Base-by-base conservation (phyloP, 2,888 invertebrate species). In the Acanthosoma haemorrhoidale region DNA sequence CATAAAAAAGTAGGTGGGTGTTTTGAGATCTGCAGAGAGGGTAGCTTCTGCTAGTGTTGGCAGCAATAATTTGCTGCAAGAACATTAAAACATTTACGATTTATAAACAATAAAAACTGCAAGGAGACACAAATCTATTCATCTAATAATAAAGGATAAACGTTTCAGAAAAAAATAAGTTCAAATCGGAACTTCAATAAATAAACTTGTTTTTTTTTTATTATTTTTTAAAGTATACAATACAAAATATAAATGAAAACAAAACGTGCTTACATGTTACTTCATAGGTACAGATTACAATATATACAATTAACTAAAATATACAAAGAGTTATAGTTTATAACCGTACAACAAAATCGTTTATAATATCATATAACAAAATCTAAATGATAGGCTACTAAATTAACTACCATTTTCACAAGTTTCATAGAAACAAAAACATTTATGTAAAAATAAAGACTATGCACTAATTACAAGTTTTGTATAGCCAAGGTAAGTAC, bases 371-470 rank as follows among this genome's bases (percentile, higher is more conserved):
- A n/a, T n/a, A n/a, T 51, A 51, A 51, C 51, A 51, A 51, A 51
- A 51, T 51, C 21, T 25, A 51, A 51, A 51, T 51, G 29, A 51
- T 25, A 51, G 51, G 51, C 51, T 51, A 51, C 21, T 51, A n/a
- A 51, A 25, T 51, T 51, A 51, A 25, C 51, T 51, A 51, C 51
- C 21, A 51, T 51, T 51, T 51, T 51, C 51, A n/a, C n/a, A 51
- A 51, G 51, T 51, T 51, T 51, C 51, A 51, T 51, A 51, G 51
- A 51, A 51, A 51, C 51, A 51, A 51, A 51, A 51, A 43, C 43
- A 51, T 51, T 25, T 25, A 51, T 51, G 51, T 21, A 51, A 51
- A 51, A 51, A 51, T 51, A 51, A 51, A 51, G 21, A 51, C 29
- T 51, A 51, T 51, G n/a, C 1, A 25, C 51, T 51, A 51, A 51